Evolutionary conservation across 2,113 vertebrate genomes (phyloP).

Genomic region (Aphelocoma coerulescens): DNA sequence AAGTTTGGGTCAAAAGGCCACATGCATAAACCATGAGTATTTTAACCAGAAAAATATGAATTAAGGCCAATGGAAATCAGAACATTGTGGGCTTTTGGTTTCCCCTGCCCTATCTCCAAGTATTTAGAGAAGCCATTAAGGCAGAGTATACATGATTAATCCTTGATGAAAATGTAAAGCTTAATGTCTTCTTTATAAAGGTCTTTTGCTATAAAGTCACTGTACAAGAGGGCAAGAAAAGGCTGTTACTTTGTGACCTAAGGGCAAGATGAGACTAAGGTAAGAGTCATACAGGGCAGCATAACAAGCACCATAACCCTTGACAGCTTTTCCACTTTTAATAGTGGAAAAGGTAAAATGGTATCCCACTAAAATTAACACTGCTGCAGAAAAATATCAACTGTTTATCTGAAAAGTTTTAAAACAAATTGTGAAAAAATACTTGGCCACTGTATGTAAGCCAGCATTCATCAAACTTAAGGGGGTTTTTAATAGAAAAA

Average conservation of each 20-base stretch:
- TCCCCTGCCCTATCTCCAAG: background rate
- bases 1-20: background rate
- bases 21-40: background rate
- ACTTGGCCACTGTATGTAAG: background rate
- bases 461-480: background rate
- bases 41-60: background rate
- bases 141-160: background rate
- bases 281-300: rapidly evolving
- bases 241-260: background rate
- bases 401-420: background rate
- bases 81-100: rapidly evolving
- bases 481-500: background rate
- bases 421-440: background rate
- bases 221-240: background rate
- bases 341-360: background rate
- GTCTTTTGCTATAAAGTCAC: background rate
- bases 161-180: background rate
- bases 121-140: background rate
- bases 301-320: background rate
- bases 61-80: background rate
- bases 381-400: background rate
- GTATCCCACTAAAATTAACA: background rate
- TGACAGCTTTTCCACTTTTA: background rate
- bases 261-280: background rate
- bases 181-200: background rate